phyloP scores from a whole-genome alignment of 2,888 invertebrate genomes.

The Thereva nobilitata region DNA sequence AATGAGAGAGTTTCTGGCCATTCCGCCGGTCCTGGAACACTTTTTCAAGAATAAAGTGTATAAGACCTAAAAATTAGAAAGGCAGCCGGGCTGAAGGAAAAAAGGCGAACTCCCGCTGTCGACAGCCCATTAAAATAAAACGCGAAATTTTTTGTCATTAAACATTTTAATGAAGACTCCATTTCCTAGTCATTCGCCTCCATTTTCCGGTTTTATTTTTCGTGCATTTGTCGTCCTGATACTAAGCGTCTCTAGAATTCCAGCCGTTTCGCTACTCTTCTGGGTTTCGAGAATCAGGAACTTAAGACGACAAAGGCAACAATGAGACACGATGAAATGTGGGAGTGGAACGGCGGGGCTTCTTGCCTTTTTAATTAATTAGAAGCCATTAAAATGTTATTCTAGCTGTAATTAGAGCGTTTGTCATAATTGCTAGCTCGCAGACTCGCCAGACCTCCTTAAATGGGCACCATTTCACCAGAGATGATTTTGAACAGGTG shows the following conservation, averaged over 20 bases:
- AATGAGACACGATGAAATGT: constrained; percentile 15
- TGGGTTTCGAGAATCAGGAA: constrained; percentile 2
- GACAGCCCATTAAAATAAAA: constrained; percentile 42
- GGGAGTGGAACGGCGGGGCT: constrained; percentile 12
- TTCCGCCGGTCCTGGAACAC: background rate
- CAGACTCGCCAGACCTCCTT: background rate
- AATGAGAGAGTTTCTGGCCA: constrained; percentile 18
- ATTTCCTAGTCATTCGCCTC: constrained; percentile 33
- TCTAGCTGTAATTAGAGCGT: constrained; percentile 41
- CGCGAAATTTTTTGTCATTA: constrained; percentile 43
- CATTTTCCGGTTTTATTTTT: constrained; percentile 26
- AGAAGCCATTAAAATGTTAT: constrained; percentile 41
- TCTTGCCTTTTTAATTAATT: constrained; percentile 39
- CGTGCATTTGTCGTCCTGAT: constrained; percentile 13
- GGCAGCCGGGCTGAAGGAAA: background rate
- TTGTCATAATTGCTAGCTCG: constrained; percentile 38
- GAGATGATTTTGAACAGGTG: too few species aligned
- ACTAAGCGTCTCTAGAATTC: background rate
- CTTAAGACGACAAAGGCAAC: constrained; percentile 19
- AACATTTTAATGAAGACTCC: constrained; percentile 43
- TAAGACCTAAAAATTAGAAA: background rate
- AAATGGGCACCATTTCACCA: too few species aligned
- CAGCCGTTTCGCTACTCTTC: constrained; percentile 2
- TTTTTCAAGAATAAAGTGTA: background rate
- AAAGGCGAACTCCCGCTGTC: constrained; percentile 41